Evolutionary conservation across 2,797 vertebrate species (phyloP), one percentile per base, ranked within the genome.

Genomic region (Hafferia zeledoni): DNA sequence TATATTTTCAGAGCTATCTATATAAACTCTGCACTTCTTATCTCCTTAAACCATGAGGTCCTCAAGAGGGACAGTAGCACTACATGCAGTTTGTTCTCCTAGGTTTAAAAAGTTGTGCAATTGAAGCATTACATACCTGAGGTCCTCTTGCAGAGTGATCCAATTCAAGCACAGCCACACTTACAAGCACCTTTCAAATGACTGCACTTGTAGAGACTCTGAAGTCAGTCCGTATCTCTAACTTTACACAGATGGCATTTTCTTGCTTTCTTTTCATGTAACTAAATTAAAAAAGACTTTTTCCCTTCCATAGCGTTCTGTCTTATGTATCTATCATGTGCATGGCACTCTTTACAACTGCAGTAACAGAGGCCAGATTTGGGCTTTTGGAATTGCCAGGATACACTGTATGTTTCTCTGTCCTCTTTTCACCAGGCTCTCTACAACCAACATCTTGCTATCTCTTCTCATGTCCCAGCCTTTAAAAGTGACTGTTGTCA

Each of bases 251-350:
- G 41, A 71, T 7, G 6, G 10, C 17, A 20, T 74, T 77, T 74
- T 47, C n/a, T 77, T 63, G 9, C 52, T 85, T 14, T 70, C 37
- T 69, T 78, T 47, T 78, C 68, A 55, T 50, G 3, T 31, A 90
- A 49, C 6, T 41, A 11, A 13, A 50, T 46, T 49, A 56, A 35
- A 47, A 50, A 20, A 49, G 7, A 47, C 5, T 6, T 50, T 25
- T 80, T 83, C 67, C 17, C 11, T 79, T 71, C 47, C 56, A 33
- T 5, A 12, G 30, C 19, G 7, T 74, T 93, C 56, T 56, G 30
- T 52, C 76, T 90, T 24, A 57, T 0, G 0, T 13, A 15, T 17
- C 30, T 33, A 7, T 52, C 18, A 37, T 1, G 0, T 59, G 25
- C 18, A 69, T 14, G 61, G 50, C 27, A 46, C 15, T n/a, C 35